Evolutionary conservation across 2,797 vertebrate genomes (phyloP).

Genomic region (Sebastes alutus): DNA sequence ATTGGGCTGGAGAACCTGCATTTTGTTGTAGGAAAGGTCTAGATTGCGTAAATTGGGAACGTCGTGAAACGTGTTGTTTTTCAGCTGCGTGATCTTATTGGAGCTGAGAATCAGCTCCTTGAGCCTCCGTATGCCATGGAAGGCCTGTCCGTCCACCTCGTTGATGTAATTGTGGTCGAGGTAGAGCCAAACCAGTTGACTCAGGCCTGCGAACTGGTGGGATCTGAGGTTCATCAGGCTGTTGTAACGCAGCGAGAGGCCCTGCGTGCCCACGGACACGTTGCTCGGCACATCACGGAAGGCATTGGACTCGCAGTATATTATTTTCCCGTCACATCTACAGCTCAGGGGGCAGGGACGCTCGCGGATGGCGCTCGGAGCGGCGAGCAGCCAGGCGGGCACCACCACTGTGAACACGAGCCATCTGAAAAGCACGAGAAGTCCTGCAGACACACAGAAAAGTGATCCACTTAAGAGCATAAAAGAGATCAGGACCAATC

Average conservation of each 20-base stretch:
- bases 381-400: conserved; percentile 82
- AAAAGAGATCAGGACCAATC: neutral
- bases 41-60: conserved; percentile 95
- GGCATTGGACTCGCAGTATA: conserved; percentile 97
- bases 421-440: conserved; percentile 76
- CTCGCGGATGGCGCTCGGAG: conserved; percentile 86
- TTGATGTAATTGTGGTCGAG: conserved; percentile 98
- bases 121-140: conserved; percentile 93
- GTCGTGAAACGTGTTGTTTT: conserved; percentile 93
- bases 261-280: conserved; percentile 93
- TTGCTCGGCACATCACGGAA: conserved; percentile 95
- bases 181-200: conserved; percentile 97
- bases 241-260: conserved; percentile 96
- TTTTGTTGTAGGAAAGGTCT: conserved; percentile 97
- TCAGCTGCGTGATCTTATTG: conserved; percentile 92
- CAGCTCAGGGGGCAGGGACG: conserved; percentile 94
- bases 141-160: conserved; percentile 91
- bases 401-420: conserved; percentile 75
- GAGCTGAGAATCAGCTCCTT: conserved; percentile 98
- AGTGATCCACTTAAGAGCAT: conserved; percentile 25
- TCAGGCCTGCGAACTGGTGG: conserved; percentile 93
- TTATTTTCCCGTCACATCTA: conserved; percentile 97
- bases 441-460: conserved; percentile 76
- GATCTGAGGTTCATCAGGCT: conserved; percentile 92
- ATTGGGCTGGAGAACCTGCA: conserved; percentile 89